Base-by-base conservation (phyloP, 2,113 vertebrate genomes). In the Acrocephalus kingi region DNA sequence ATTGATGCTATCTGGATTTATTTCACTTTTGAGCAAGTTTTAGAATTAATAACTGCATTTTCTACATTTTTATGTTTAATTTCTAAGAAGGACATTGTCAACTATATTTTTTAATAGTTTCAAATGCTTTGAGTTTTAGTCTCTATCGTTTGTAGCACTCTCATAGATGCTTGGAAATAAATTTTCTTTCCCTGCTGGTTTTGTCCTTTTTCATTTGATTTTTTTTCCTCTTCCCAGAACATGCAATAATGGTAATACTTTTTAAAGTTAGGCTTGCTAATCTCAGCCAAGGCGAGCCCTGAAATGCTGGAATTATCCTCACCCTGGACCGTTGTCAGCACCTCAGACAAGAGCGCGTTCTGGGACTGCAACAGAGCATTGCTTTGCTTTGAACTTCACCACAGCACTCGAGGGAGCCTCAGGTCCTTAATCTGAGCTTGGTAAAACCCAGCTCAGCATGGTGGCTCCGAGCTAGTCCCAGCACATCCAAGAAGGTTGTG, bases 161-260 rank as follows among this genome's bases (percentile, higher is more conserved):
- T 96, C 96, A 11, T 96, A 97, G 97, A 98, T 92, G 83, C 93
- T 95, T 98, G 96, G 84, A 98, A 98, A 98, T 98, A 98, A 98
- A 98, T 97, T 97, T 93, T 98, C 96, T 98, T 98, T 98, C 96
- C 96, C 68, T 80, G 96, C 78, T 97, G 94, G 68, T 97, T 97
- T 97, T 97, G 97, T 98, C 96, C 87, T 98, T 98, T 97, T 95
- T 98, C 88, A 95, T 97, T 98, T 88, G 88, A 79, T 88, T 67
- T 73, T 90, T 97, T 95, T 87, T 74, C 68, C 68, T 49, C 81
- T 68, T 95, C 68, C 88, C 82, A 93, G 68, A 76, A 58, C 25
- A 20, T 21, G 30, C 55, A 80, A n/a, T 89, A 75, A 54, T 14
- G 8, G 2, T 21, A 84, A 48, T 2, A 13, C 61, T 92, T 89